These are phyloP conservation scores for Acromyrmex heyeri DNA, from an alignment of 1,140 invertebrate species.

Conservation along the genomic window DNA sequence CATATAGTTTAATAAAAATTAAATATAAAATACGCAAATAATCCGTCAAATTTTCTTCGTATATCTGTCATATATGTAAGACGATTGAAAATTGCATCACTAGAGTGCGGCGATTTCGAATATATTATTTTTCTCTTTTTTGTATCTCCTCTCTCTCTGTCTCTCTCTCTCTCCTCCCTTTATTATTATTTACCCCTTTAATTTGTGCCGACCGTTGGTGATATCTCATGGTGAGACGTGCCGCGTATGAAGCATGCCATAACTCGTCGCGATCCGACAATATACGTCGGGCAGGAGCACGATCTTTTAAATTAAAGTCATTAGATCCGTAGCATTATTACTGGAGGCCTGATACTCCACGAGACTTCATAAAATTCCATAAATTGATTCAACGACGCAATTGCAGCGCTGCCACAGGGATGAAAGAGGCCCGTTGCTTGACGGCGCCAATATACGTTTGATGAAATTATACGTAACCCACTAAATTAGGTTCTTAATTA, in stretches of 20 bases:
- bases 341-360: constrained; percentile 26
- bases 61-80: background rate
- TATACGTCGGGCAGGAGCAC: constrained; percentile 26
- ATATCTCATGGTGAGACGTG: constrained; percentile 51
- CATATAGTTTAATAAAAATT: background rate
- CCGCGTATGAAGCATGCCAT: constrained; percentile 48
- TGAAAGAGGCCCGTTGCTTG: background rate
- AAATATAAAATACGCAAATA: background rate
- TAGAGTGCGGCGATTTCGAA: background rate
- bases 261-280: constrained; percentile 51
- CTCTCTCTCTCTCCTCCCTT: constrained; percentile 39
- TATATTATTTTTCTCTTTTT: background rate
- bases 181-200: constrained; percentile 65
- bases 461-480: background rate
- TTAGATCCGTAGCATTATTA: constrained; percentile 57
- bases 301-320: constrained; percentile 60
- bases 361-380: constrained; percentile 32
- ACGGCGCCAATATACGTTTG: background rate
- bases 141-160: background rate
- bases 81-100: background rate
- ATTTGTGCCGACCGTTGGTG: constrained; percentile 48
- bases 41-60: background rate
- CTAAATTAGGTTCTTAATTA: constrained; percentile 9
- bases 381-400: constrained; percentile 18
- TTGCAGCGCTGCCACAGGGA: background rate